Evolutionary conservation across 2,797 vertebrate species (phyloP).

Genomic region (Pipistrellus nathusii): DNA sequence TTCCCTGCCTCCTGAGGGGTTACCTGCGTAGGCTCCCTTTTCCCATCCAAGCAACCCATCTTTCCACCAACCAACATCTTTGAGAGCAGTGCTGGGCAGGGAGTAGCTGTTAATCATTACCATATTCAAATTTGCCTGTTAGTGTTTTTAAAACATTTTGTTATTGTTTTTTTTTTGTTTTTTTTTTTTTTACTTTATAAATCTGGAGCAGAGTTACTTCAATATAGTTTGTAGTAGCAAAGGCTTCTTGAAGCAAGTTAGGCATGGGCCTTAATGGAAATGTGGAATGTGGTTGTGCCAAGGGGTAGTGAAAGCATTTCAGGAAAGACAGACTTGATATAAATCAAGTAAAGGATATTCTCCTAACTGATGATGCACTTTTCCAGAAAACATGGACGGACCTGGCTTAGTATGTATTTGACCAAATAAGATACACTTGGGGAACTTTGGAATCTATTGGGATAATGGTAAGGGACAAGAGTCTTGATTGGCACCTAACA

Average conservation of each 20-base stretch:
- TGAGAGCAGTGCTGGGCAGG: background rate
- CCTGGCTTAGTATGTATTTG: background rate
- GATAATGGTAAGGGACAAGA: background rate
- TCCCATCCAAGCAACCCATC: background rate
- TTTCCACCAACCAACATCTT: background rate
- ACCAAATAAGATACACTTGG: background rate
- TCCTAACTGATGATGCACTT: background rate
- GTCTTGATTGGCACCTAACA: background rate
- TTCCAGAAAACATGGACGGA: background rate
- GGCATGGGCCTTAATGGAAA: background rate
- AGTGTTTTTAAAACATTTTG: background rate
- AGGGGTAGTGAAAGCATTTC: background rate
- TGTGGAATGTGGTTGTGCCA: background rate
- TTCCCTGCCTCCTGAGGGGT: background rate
- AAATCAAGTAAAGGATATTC: constrained; percentile 15
- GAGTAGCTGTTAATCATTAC: background rate
- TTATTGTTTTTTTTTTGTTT: background rate
- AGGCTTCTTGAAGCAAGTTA: background rate
- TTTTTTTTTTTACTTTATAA: background rate
- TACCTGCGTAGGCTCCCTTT: background rate
- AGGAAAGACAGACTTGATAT: constrained; percentile 3
- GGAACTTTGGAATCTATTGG: background rate
- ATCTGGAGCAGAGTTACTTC: background rate
- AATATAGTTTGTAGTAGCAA: background rate
- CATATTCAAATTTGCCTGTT: background rate